Conservation (phyloP, 2,113 vertebrate genomes). For the Falco punctatus region DNA sequence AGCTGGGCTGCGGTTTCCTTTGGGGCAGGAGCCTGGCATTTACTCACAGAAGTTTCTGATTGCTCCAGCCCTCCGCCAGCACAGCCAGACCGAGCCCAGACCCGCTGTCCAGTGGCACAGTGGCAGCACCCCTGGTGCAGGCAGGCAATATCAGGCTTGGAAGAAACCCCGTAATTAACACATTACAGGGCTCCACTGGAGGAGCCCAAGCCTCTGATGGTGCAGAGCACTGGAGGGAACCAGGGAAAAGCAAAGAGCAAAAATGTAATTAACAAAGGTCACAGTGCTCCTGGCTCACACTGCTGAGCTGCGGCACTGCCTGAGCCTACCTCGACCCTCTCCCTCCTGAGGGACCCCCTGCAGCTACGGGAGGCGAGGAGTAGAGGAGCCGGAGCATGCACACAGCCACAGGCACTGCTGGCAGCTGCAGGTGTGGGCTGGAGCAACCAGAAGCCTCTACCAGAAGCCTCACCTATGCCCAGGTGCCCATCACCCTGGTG, state of each 20-base stretch:
- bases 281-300: background rate
- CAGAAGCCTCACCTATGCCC: too few relatives aligned
- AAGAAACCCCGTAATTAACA: background rate
- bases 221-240: background rate
- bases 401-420: rapidly evolving
- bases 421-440: background rate
- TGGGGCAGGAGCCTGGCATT: background rate
- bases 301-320: background rate
- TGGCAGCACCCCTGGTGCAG: too few relatives aligned
- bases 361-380: background rate
- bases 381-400: background rate
- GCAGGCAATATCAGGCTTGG: background rate
- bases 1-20: background rate
- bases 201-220: background rate
- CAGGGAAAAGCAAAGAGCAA: background rate
- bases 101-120: rapidly evolving
- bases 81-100: too few relatives aligned
- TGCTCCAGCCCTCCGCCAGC: too few relatives aligned
- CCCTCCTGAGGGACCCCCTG: background rate
- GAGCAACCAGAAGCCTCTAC: background rate
- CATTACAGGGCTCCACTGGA: too few relatives aligned
- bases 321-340: background rate
- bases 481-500: background rate
- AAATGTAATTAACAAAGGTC: background rate
- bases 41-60: too few relatives aligned